Conservation (phyloP, 1,140 invertebrate species). For the Macrocentrus cingulum region DNA sequence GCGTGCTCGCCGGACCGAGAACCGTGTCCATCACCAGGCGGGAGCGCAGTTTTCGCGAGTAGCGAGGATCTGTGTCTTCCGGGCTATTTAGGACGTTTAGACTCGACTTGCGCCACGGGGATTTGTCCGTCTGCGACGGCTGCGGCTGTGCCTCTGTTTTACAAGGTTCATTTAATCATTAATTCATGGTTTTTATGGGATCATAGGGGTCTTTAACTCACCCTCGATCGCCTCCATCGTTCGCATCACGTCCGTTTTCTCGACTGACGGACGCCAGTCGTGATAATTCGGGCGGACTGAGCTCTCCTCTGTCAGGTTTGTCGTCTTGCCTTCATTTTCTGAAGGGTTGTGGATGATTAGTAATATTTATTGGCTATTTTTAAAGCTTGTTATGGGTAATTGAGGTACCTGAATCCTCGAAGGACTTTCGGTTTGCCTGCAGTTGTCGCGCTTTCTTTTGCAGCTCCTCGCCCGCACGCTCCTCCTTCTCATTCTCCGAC, state of each 20-base stretch:
- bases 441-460: conserved; percentile 65
- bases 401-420: conserved; percentile 83
- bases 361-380: too few species aligned
- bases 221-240: conserved; percentile 86
- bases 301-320: conserved; percentile 71
- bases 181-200: conserved; percentile 12
- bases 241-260: conserved; percentile 79
- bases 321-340: conserved; percentile 76
- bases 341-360: conserved; percentile 18
- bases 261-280: conserved; percentile 80
- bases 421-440: conserved; percentile 71
- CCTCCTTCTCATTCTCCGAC: conserved; percentile 82
- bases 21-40: conserved; percentile 55
- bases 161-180: background rate
- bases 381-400: too few species aligned
- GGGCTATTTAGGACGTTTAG: conserved; percentile 66
- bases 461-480: conserved; percentile 70
- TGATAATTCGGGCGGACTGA: conserved; percentile 61
- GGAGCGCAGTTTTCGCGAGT: conserved; percentile 59
- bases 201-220: conserved; percentile 40
- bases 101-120: conserved; percentile 74
- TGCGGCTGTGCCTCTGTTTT: conserved; percentile 69
- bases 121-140: conserved; percentile 70
- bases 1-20: conserved; percentile 48
- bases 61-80: conserved; percentile 61